Conservation (phyloP, 92 coral and sea anemone genomes). For the Palythoa heliodiscus region DNA sequence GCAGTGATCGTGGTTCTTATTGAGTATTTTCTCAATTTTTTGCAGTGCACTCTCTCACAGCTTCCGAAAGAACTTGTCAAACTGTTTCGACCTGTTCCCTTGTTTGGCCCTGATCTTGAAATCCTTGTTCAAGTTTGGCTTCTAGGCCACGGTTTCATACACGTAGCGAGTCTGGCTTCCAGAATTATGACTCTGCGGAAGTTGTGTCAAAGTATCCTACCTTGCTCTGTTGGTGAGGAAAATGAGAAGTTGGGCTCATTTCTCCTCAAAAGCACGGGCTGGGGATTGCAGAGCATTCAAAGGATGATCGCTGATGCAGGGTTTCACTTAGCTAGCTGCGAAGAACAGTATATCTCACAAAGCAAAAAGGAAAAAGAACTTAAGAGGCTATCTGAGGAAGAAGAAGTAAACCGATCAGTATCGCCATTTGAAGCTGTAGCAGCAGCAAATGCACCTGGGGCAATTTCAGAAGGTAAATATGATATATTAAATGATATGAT, state of each 20-base stretch:
- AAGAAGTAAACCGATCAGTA: slow-evolving; percentile 13
- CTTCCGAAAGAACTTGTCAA: slow-evolving; percentile 75
- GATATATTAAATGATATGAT: neutral
- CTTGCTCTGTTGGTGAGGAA: slow-evolving; percentile 57
- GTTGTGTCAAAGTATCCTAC: slow-evolving; percentile 67
- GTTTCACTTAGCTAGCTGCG: slow-evolving; percentile 58
- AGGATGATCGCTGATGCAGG: slow-evolving; percentile 88
- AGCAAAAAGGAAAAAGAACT: slow-evolving; percentile 27
- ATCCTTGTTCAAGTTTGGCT: slow-evolving; percentile 88
- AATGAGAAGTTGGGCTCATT: slow-evolving; percentile 64
- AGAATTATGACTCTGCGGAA: slow-evolving; percentile 77
- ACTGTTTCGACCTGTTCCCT: slow-evolving; percentile 85
- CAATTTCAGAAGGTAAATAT: slow-evolving; percentile 55
- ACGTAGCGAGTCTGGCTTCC: slow-evolving; percentile 79
- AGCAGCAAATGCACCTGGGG: slow-evolving; percentile 60
- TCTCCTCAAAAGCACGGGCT: slow-evolving; percentile 82
- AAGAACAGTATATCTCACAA: slow-evolving; percentile 42
- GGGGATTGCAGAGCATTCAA: slow-evolving; percentile 84
- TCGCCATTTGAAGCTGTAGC: slow-evolving; percentile 53
- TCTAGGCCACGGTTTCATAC: slow-evolving; percentile 87
- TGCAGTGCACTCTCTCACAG: slow-evolving; percentile 70
- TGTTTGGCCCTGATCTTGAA: slow-evolving; percentile 85
- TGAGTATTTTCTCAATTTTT: slow-evolving; percentile 24
- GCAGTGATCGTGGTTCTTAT: neutral
- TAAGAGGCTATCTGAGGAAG: neutral